phyloP scores from a whole-genome alignment of 2,113 vertebrate genomes.

The Dipodomys merriami region DNA sequence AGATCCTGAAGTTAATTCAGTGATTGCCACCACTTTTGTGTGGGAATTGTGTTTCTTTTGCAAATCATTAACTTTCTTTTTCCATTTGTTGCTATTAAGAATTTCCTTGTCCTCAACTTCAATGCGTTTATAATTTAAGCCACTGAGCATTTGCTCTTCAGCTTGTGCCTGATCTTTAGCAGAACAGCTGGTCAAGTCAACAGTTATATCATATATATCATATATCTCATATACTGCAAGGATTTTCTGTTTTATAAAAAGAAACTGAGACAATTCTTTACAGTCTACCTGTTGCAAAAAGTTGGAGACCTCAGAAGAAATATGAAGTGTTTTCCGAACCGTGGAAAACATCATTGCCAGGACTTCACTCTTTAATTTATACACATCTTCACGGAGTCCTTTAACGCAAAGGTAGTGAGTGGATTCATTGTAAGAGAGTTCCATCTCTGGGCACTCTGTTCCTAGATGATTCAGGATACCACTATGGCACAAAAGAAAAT shows the following conservation, averaged over 20 bases:
- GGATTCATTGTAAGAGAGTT: conserved; percentile 78
- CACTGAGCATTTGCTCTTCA: conserved; percentile 83
- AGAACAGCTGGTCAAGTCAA: conserved; percentile 84
- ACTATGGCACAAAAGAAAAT: conserved; percentile 82
- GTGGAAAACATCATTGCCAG: conserved; percentile 79
- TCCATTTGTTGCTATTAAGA: conserved; percentile 84
- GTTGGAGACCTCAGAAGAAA: conserved; percentile 80
- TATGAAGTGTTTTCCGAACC: conserved; percentile 70
- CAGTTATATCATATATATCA: conserved; percentile 75
- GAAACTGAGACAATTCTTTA: conserved; percentile 79
- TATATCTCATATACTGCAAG: conserved; percentile 85
- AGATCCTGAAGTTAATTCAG: conserved; percentile 31
- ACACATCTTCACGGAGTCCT: conserved; percentile 87
- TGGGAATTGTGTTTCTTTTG: conserved; percentile 67
- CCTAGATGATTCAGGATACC: conserved; percentile 79
- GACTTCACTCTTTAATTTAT: conserved; percentile 84
- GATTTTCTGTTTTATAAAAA: conserved; percentile 87
- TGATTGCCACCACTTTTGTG: conserved; percentile 73
- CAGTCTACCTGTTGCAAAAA: conserved; percentile 85
- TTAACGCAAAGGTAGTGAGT: conserved; percentile 80
- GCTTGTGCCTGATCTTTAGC: conserved; percentile 83
- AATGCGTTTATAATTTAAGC: conserved; percentile 81
- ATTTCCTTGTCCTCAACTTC: conserved; percentile 82
- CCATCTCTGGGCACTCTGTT: conserved; percentile 82
- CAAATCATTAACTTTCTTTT: conserved; percentile 72